phyloP scores from a whole-genome alignment of 2,888 invertebrate genomes.

The Allacma fusca region DNA sequence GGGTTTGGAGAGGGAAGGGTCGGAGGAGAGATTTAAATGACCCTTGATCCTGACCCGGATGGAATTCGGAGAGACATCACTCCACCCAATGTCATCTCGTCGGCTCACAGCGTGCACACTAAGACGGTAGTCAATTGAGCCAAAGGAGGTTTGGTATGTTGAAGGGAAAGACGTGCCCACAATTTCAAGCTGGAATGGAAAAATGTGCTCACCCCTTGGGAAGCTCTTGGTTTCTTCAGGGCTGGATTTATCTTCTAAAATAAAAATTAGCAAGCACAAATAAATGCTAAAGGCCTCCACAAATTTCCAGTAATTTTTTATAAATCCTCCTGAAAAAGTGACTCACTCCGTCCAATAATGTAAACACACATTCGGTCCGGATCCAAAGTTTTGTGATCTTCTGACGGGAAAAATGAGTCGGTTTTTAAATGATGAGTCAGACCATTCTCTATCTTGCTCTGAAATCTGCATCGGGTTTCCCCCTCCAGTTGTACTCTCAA shows the following conservation, averaged over 20 bases:
- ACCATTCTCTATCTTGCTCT: not conserved
- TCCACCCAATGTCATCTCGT: not conserved
- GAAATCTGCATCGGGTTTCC: not conserved
- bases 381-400: not conserved
- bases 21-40: not conserved
- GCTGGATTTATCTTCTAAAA: not conserved
- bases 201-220: slow-evolving; percentile 2
- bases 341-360: slow-evolving; percentile 4
- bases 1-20: not conserved
- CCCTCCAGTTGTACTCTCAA: not conserved
- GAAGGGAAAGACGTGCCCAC: not conserved
- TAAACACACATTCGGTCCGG: not conserved
- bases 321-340: not conserved
- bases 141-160: not conserved
- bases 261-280: not conserved
- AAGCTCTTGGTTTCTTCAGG: not conserved
- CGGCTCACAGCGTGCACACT: not conserved
- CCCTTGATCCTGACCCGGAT: not conserved
- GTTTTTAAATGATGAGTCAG: slow-evolving; percentile 7
- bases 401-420: not conserved
- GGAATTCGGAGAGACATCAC: not conserved
- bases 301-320: no score
- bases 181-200: not conserved
- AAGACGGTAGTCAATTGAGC: slow-evolving; percentile 3
- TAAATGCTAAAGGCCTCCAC: no score